Conservation (phyloP, 2,888 invertebrate genomes). For the Homarus gammarus region DNA sequence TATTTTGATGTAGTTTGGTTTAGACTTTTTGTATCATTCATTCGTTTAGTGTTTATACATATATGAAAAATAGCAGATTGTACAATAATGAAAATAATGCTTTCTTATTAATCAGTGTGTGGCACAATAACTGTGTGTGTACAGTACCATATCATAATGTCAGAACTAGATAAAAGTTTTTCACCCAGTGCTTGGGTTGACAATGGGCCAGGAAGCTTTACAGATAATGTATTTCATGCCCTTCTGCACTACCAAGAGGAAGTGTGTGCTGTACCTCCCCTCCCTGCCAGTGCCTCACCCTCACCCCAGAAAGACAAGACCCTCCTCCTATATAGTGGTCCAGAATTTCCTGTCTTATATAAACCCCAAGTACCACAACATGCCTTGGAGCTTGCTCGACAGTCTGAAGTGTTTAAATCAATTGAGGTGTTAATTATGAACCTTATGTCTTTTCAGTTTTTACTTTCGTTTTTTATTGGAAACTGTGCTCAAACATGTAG, state of each 20-base stretch:
- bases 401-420: constrained; percentile 17
- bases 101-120: too few species aligned
- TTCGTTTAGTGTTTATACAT: too few species aligned
- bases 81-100: too few species aligned
- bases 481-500: background rate
- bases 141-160: background rate
- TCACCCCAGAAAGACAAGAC: background rate
- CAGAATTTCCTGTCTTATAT: background rate
- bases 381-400: constrained; percentile 23
- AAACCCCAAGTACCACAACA: background rate
- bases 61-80: too few species aligned
- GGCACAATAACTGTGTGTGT: too few species aligned
- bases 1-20: too few species aligned
- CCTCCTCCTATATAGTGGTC: background rate
- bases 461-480: too few species aligned
- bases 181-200: background rate
- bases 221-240: constrained; percentile 16
- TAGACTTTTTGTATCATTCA: too few species aligned
- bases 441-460: too few species aligned
- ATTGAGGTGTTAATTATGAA: constrained; percentile 10
- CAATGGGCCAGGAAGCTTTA: constrained; percentile 3
- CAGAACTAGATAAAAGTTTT: background rate
- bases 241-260: constrained; percentile 29
- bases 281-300: background rate
- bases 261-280: background rate